Conservation (phyloP, 2,888 invertebrate species). For the Zeuzera pyrina region DNA sequence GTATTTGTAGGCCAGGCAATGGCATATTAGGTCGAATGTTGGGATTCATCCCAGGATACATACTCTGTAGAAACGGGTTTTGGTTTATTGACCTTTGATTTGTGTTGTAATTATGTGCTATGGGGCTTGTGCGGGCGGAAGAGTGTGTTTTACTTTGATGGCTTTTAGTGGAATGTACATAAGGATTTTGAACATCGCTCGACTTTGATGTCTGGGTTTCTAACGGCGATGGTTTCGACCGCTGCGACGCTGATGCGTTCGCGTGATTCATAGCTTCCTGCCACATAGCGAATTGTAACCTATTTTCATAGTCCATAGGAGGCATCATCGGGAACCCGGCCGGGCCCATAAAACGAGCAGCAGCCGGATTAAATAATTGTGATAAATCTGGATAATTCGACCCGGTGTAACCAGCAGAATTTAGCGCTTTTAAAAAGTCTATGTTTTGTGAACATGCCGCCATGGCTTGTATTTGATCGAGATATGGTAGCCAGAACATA, state of each 20-base stretch:
- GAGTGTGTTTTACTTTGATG: constrained; percentile 52
- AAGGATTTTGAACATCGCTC: constrained; percentile 54
- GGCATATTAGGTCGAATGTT: constrained; percentile 47
- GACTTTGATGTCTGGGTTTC: constrained; percentile 44
- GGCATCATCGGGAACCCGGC: constrained; percentile 55
- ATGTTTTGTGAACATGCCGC: constrained; percentile 71
- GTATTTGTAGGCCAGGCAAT: constrained; percentile 50
- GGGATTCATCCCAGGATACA: constrained; percentile 53
- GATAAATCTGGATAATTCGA: constrained; percentile 63
- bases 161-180: constrained; percentile 56
- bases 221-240: constrained; percentile 37
- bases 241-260: constrained; percentile 42
- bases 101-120: constrained; percentile 57
- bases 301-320: constrained; percentile 66
- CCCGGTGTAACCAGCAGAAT: constrained; percentile 60
- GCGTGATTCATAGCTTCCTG: constrained; percentile 78
- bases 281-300: constrained; percentile 77
- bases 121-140: constrained; percentile 65
- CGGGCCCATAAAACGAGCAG: constrained; percentile 52
- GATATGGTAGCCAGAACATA: constrained; percentile 83
- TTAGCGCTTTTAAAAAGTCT: constrained; percentile 74
- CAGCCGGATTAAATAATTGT: constrained; percentile 60
- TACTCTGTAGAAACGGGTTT: constrained; percentile 46
- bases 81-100: constrained; percentile 43
- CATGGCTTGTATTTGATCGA: constrained; percentile 75